phyloP scores from a whole-genome alignment of 2,797 vertebrate genomes.

The Rhabdomys pumilio region DNA sequence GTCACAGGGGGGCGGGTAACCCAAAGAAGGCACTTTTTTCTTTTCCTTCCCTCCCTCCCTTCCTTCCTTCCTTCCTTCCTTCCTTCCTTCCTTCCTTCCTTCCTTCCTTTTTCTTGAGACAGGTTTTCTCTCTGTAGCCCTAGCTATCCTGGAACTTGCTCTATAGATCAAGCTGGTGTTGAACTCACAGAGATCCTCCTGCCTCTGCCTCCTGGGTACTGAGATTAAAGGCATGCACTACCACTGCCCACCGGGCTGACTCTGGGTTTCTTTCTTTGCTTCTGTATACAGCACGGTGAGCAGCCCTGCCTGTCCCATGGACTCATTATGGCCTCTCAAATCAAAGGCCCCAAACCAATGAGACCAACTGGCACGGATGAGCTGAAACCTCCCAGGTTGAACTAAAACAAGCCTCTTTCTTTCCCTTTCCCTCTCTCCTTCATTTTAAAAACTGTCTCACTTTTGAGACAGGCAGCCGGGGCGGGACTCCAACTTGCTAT shows the following conservation, averaged over 20 bases:
- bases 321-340: not conserved
- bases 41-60: too few relatives aligned
- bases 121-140: not conserved
- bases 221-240: not conserved
- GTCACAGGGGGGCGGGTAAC: too few relatives aligned
- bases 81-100: too few relatives aligned
- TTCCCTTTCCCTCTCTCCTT: not conserved
- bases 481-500: not conserved
- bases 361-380: not conserved
- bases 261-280: not conserved
- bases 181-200: not conserved
- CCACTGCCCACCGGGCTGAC: not conserved
- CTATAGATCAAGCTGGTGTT: not conserved
- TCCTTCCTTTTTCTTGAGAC: not conserved
- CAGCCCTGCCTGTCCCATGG: not conserved
- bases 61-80: fast-evolving
- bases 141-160: not conserved
- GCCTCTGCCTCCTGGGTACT: not conserved
- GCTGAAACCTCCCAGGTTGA: not conserved
- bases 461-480: not conserved
- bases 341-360: not conserved
- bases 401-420: not conserved
- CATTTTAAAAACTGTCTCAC: not conserved
- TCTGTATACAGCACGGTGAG: not conserved
- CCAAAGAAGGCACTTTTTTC: not conserved